Base-by-base conservation (phyloP, 2,888 invertebrate genomes). In the Phortica okadai region DNA sequence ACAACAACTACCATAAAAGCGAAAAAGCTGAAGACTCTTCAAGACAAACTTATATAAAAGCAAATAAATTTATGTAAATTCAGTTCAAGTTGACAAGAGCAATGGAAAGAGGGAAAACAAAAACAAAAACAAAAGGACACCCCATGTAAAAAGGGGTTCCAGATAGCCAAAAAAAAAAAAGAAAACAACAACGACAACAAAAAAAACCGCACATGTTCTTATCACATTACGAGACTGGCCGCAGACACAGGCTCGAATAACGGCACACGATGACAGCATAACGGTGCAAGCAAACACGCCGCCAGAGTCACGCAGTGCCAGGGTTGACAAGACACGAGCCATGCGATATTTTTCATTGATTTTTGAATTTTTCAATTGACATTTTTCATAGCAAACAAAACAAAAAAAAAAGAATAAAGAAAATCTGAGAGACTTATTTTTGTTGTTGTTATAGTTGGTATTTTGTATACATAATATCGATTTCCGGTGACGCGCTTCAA, bases 221-320 rank as follows among this genome's bases (percentile, higher is more conserved):
- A 86, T 86, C 88, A 83, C 80, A 86, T 86, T 87, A 86, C 86
- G 79, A 82, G 81, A 82, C 85, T 82, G 82, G 88, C 87, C 86
- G 85, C 87, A 87, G 86, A 86, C 86, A 86, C 81, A 74, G 80
- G 81, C 77, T 86, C 84, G 56, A 82, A 87, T 86, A 84, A 83
- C 86, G 79, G 25, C 74, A 70, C 21, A 56, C 73, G 50, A 14
- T 50, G 50, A 11, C 10, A 14, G 14, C 50, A 6, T 11, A 14
- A 50, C 50, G 50, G 14, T 2, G 6, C 50, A 11, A 50, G 6
- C 50, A 11, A 1, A 11, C 50, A 50, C 6, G 50, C 8, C 10
- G 50, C 33, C 33, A 33, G 4, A 33, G 33, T 33, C 33, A 70
- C 72, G 74, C 74, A 77, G 80, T 62, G 78, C 33, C 33, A 33